Conservation (phyloP, 2,113 vertebrate genomes). For the Nannospalax galili region DNA sequence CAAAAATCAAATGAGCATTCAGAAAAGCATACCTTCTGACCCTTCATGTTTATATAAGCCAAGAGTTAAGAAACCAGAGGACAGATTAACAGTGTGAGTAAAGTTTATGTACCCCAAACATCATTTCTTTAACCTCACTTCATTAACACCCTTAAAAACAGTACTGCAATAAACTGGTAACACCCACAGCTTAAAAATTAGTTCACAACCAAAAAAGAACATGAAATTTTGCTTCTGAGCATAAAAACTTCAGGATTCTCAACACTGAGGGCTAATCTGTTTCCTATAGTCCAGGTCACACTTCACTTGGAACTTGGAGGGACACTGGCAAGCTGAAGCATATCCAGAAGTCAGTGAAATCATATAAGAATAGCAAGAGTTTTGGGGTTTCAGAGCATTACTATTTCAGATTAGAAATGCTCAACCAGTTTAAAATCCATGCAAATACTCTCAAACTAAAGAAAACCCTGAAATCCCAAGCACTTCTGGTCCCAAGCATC, state of each 20-base stretch:
- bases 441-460: neutral
- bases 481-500: neutral
- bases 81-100: slow-evolving; percentile 43
- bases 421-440: neutral
- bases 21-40: neutral
- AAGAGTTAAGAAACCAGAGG: neutral
- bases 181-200: slow-evolving; percentile 15
- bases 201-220: neutral
- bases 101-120: slow-evolving; percentile 68
- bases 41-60: neutral
- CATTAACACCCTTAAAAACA: slow-evolving; percentile 52
- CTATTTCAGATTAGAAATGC: neutral
- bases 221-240: neutral
- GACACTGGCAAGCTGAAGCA: neutral
- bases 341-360: neutral
- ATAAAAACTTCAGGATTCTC: neutral
- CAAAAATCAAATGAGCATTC: slow-evolving; percentile 38
- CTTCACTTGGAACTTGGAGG: neutral
- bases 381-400: neutral
- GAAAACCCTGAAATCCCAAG: neutral
- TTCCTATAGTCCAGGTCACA: neutral
- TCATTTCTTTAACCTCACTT: slow-evolving; percentile 53
- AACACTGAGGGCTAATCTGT: neutral
- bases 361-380: neutral
- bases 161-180: neutral